Evolutionary conservation across 2,797 vertebrate species (phyloP).

Genomic region (Erithacus rubecula): DNA sequence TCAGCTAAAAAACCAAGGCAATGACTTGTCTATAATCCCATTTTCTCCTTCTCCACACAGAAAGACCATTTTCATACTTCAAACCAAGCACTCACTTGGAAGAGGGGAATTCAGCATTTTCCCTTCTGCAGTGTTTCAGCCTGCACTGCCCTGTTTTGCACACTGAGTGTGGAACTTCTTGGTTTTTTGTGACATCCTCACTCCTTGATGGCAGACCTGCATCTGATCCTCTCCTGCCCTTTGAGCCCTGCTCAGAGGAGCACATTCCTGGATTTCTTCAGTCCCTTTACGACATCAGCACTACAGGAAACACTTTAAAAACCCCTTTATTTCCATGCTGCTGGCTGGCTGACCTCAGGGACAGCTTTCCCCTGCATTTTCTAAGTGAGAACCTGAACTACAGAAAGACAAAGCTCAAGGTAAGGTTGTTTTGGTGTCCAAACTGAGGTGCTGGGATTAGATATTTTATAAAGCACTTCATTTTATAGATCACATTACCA

Average conservation of each 20-base stretch:
- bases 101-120: neutral
- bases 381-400: neutral
- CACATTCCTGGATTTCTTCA: neutral
- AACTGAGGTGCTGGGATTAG: neutral
- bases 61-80: neutral
- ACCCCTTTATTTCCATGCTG: neutral
- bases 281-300: neutral
- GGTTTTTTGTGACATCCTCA: neutral
- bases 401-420: neutral
- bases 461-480: slow-evolving; percentile 17
- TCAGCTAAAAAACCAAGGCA: neutral
- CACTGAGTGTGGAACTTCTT: neutral
- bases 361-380: neutral
- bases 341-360: neutral
- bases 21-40: neutral
- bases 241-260: neutral
- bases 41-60: neutral
- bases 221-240: neutral
- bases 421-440: neutral
- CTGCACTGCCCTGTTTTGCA: neutral
- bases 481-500: neutral
- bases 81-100: neutral
- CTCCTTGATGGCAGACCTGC: neutral
- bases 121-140: neutral
- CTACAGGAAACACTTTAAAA: neutral